phyloP scores from a whole-genome alignment of 2,888 invertebrate genomes.

The Limnephilus lunatus region DNA sequence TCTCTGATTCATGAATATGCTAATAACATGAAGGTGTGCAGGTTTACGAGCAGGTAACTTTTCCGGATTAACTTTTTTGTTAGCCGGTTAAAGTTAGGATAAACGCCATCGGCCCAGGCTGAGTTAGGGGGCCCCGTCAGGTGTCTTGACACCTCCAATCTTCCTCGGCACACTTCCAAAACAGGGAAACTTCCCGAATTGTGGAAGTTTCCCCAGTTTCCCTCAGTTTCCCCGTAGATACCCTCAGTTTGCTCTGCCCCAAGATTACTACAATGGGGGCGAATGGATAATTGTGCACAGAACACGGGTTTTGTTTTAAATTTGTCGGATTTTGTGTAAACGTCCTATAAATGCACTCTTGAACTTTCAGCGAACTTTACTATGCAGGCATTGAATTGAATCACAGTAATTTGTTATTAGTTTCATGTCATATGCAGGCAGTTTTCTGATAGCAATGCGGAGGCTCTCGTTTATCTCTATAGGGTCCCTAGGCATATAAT shows the following conservation, averaged over 20 bases:
- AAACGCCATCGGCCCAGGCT: slow-evolving; percentile 44
- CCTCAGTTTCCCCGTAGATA: background rate
- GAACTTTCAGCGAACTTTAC: background rate
- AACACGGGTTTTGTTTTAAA: slow-evolving; percentile 33
- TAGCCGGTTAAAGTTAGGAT: slow-evolving; percentile 38
- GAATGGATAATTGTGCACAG: slow-evolving; percentile 23
- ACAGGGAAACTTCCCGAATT: slow-evolving; percentile 43
- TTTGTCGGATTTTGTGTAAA: slow-evolving; percentile 5
- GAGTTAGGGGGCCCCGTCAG: slow-evolving; percentile 8
- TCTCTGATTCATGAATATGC: slow-evolving; percentile 34
- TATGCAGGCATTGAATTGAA: background rate
- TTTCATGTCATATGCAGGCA: background rate
- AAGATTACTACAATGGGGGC: background rate
- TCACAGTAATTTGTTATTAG: background rate
- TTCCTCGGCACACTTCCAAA: slow-evolving; percentile 36
- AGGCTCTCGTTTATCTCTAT: no score
- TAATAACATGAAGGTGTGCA: slow-evolving; percentile 19
- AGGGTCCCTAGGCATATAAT: no score
- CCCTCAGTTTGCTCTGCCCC: background rate
- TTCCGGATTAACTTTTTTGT: slow-evolving; percentile 44
- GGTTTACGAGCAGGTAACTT: slow-evolving; percentile 21
- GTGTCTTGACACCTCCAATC: slow-evolving; percentile 55
- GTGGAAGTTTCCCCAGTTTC: slow-evolving; percentile 9
- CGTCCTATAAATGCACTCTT: background rate
- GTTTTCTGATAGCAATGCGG: no score